These are phyloP conservation scores for Silvanus unidentatus DNA, from an alignment of 2,888 invertebrate genomes.

Conservation along the genomic window DNA sequence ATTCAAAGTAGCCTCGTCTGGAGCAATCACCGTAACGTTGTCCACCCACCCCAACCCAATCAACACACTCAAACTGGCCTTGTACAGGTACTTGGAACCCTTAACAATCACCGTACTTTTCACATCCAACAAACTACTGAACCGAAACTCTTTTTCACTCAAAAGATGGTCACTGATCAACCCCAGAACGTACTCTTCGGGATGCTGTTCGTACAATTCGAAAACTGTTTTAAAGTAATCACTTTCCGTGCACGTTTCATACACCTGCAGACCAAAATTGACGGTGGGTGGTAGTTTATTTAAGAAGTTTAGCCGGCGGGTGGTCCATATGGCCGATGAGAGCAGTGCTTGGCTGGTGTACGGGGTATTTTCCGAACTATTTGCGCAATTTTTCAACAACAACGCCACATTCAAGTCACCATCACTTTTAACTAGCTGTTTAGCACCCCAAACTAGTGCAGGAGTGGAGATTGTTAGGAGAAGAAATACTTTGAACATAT, in stretches of 20 bases:
- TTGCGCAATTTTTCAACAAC: conserved; percentile 32
- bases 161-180: conserved; percentile 25
- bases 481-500: too few relatives aligned
- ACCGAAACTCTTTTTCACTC: conserved; percentile 26
- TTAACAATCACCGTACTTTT: conserved; percentile 21
- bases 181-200: conserved; percentile 29
- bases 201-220: conserved; percentile 28
- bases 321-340: conserved; percentile 38
- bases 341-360: conserved; percentile 28
- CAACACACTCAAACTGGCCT: conserved; percentile 33
- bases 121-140: conserved; percentile 33
- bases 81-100: conserved; percentile 26
- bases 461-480: too few relatives aligned
- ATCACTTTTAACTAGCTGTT: conserved; percentile 22
- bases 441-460: too few relatives aligned
- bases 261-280: conserved; percentile 29
- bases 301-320: conserved; percentile 36
- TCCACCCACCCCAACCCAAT: conserved; percentile 32
- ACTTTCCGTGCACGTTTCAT: conserved; percentile 32
- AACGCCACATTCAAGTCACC: conserved; percentile 35
- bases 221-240: conserved; percentile 35
- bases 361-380: conserved; percentile 9
- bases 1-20: conserved; percentile 29
- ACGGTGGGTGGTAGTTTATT: conserved; percentile 26
- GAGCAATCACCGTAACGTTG: conserved; percentile 37